These are phyloP conservation scores for Epinotia ramella DNA, from an alignment of 2,888 invertebrate species.

Conservation along the genomic window DNA sequence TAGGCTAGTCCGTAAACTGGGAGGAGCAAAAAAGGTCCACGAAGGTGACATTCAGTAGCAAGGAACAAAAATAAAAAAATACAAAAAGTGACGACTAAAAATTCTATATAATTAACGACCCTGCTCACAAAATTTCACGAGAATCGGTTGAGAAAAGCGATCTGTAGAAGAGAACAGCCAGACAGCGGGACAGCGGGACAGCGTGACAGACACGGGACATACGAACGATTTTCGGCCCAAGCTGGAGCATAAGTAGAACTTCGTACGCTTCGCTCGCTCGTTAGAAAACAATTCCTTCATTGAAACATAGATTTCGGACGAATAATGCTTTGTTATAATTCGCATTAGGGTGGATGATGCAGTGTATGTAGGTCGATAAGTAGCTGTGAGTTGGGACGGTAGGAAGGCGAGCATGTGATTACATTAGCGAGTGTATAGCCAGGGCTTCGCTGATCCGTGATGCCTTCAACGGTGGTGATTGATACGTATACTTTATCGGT, in stretches of 20 bases:
- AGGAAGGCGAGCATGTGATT: slow-evolving; percentile 17
- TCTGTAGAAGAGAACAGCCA: too few relatives aligned
- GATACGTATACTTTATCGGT: slow-evolving; percentile 9
- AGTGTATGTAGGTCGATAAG: background rate
- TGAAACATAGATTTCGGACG: background rate
- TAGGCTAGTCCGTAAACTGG: too few relatives aligned
- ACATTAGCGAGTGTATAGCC: slow-evolving; percentile 25
- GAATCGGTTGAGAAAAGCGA: too few relatives aligned
- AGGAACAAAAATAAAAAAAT: too few relatives aligned
- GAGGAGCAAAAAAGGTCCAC: background rate
- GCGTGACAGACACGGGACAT: too few relatives aligned
- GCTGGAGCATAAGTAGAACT: too few relatives aligned
- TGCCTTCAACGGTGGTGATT: slow-evolving; percentile 18
- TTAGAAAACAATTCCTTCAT: background rate
- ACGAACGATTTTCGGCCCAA: too few relatives aligned
- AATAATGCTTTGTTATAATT: background rate
- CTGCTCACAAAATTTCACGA: too few relatives aligned
- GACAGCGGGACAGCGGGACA: too few relatives aligned
- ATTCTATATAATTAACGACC: too few relatives aligned
- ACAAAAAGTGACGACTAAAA: too few relatives aligned
- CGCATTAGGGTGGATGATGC: background rate
- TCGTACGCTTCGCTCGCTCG: too few relatives aligned
- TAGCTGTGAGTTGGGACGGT: background rate
- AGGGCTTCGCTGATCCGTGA: slow-evolving; percentile 5
- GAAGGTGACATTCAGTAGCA: background rate